Evolutionary conservation across 1,140 invertebrate species (phyloP), one percentile per base, ranked within the genome.

Genomic region (Drosophila navojoa): DNA sequence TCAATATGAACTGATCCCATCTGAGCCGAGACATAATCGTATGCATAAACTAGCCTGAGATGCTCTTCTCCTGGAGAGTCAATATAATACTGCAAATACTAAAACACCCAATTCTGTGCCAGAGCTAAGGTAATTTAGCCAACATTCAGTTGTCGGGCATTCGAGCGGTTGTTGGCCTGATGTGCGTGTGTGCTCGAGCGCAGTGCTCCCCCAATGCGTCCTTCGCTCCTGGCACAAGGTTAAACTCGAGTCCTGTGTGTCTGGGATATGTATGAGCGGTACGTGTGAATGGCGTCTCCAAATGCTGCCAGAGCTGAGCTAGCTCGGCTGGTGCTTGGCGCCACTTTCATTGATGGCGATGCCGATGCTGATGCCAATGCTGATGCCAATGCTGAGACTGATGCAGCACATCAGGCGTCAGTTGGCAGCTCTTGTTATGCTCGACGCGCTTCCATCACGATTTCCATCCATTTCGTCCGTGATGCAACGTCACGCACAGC

Each of bases 401-500:
- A 54, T 44, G 63, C 27, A 35, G 29, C 54, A 71, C 64, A 73
- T 69, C 73, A 49, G 68, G 49, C 76, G 63, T 61, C 55, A 73
- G 50, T 70, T 73, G 54, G 61, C 35, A 47, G 32, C 40, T 58
- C 75, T 82, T 81, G 82, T 87, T 79, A 79, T 82, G 64, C 79
- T 79, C 76, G 79, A 87, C 82, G 76, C 72, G 85, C 85, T 85
- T 85, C 81, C 86, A 85, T 79, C 86, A 86, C 78, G 70, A 72
- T 67, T 68, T 42, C 29, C 49, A 58, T 52, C 44, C 53, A 61
- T 62, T 57, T 66, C 47, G 77, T 64, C 67, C 75, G 35, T 64
- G 76, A 63, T 90, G 86, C 78, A 90, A 77, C 73, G 60, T 90
- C 86, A 90, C 86, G 86, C 85, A 85, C 86, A 79, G 71, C 71